phyloP scores from a whole-genome alignment of 2,888 invertebrate genomes.

The Limenitis camilla region DNA sequence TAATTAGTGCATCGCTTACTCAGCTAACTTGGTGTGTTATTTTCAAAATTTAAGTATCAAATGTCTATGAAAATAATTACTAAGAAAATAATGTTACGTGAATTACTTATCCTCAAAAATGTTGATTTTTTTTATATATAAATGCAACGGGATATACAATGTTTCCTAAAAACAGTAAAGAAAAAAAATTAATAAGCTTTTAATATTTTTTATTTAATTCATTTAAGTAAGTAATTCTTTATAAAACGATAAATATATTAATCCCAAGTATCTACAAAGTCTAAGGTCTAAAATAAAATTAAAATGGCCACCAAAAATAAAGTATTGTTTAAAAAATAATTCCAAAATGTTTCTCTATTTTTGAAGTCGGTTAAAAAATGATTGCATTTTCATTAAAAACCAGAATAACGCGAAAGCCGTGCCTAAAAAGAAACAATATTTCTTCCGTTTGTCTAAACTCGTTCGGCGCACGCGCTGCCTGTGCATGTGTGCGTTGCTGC shows the following conservation, averaged over 20 bases:
- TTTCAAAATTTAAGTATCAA: conserved; percentile 2
- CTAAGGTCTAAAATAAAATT: too few species aligned
- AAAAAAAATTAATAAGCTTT: too few species aligned
- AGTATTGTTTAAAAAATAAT: background rate
- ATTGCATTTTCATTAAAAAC: conserved; percentile 1
- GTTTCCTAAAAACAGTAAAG: too few species aligned
- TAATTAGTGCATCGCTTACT: conserved; percentile 23
- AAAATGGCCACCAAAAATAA: too few species aligned
- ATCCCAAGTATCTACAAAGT: too few species aligned
- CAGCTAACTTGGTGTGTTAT: conserved; percentile 10
- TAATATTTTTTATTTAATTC: too few species aligned
- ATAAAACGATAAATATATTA: too few species aligned
- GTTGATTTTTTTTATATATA: too few species aligned
- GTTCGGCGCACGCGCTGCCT: conserved; percentile 65
- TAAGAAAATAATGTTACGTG: too few species aligned
- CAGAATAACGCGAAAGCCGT: conserved; percentile 41
- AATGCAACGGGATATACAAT: too few species aligned
- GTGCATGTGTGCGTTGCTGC: conserved; percentile 46
- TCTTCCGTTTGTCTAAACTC: conserved; percentile 74
- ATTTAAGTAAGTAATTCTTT: too few species aligned
- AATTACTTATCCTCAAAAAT: too few species aligned
- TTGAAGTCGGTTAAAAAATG: background rate
- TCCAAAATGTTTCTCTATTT: background rate
- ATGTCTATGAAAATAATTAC: background rate
- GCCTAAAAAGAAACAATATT: conserved; percentile 70